Base-by-base conservation (phyloP, 2,797 vertebrate species). In the Rhabdophis nuchalis region DNA sequence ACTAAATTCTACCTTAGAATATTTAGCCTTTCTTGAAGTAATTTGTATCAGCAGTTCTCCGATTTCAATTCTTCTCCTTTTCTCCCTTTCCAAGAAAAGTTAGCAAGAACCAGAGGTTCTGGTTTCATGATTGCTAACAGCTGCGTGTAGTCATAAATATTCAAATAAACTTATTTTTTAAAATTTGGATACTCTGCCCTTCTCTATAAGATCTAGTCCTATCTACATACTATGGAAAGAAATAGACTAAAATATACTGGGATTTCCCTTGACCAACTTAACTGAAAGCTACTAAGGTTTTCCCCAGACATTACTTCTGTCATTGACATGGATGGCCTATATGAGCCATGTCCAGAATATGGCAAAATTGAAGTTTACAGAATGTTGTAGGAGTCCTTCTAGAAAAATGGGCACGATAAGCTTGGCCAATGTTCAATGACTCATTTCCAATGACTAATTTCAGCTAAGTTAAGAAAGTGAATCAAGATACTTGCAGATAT, bases 21-120 rank as follows among this genome's bases (percentile, higher is more conserved):
- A 54, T 89, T 25, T 11, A 72, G 20, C 13, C 53, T 82, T 88
- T 64, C 77, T 46, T 54, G 52, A 87, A 89, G 56, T 89, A 57
- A 57, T 91, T 94, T 91, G 25, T 54, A 90, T 36, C 64, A 85
- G n/a, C 20, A 91, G 16, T 18, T 72, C 56, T 77, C 57, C 53
- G 14, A 89, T 94, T 46, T 54, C 29, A 57, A 88, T 94, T 91
- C 1, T 85, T 85, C 14, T 0, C 41, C 89, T 58, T 16, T 90
- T 93, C 86, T 8, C 88, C 92, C 57, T 92, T 91, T 61, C 92
- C 85, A 54, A 82, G 86, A 92, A 89, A 86, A 94, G 68, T 14
- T 60, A 57, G 77, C 91, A 94, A 88, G 13, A 92, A 94, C 54
- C 90, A 56, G 90, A 82, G 82, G 54, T 64, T 32, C 23, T 56